Percentiles rank a stretch among this genome's conserved stretches.
Evolutionary conservation across 2,797 vertebrate species (phyloP).

Genomic region (Mionectes olivaceus): DNA sequence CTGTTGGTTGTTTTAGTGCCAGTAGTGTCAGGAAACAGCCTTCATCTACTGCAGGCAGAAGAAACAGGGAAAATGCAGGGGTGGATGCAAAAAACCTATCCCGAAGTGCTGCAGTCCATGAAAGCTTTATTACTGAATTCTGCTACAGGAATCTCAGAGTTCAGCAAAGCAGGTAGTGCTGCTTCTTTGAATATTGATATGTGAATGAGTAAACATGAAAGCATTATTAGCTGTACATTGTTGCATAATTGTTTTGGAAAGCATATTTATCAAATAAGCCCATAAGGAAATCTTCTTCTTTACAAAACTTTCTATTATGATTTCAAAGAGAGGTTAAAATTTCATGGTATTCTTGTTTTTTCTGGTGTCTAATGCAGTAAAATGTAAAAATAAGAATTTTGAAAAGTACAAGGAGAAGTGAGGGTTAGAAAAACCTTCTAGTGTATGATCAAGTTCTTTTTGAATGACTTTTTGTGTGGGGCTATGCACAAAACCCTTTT

Average conservation of each 20-base stretch:
- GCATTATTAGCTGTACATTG: background rate
- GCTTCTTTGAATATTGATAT: background rate
- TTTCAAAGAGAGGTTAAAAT: slow-evolving; percentile 10
- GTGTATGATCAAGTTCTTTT: background rate
- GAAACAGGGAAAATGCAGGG: background rate
- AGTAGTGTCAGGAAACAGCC: background rate
- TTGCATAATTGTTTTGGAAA: background rate
- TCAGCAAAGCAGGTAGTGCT: background rate
- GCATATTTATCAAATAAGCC: background rate
- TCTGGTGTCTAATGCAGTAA: background rate
- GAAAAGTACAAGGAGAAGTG: background rate
- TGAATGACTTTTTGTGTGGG: background rate
- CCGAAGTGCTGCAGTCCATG: background rate
- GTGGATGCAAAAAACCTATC: background rate
- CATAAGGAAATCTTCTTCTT: background rate
- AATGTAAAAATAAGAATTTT: slow-evolving; percentile 6
- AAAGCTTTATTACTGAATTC: background rate
- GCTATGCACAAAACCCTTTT: background rate
- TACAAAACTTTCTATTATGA: background rate
- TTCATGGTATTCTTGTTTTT: background rate
- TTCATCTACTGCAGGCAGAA: background rate
- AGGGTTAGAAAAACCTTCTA: background rate
- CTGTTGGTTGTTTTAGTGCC: background rate
- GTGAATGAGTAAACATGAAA: background rate
- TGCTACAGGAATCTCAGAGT: background rate